Conservation (phyloP, 2,888 invertebrate species). For the Pollenia angustigena region DNA sequence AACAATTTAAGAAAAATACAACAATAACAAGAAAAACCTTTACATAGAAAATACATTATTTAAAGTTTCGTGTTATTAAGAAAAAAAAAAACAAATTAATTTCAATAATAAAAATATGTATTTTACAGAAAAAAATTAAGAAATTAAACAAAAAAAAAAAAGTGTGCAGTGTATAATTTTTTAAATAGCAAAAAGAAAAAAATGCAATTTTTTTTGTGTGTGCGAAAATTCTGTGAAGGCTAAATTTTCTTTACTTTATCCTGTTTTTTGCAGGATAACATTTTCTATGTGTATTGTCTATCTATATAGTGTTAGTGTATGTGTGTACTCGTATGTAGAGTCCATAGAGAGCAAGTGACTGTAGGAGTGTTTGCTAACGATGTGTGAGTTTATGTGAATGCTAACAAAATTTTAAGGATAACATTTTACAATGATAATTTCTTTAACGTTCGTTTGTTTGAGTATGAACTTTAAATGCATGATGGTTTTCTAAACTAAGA, state of each 20-base stretch:
- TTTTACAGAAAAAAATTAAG: background rate
- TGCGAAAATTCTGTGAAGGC: slow-evolving; percentile 64
- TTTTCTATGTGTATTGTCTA: slow-evolving; percentile 39
- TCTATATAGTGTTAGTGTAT: background rate
- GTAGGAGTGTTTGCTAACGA: background rate
- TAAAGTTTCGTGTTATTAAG: slow-evolving; percentile 13
- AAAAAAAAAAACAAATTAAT: background rate
- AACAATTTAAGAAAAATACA: slow-evolving; percentile 15
- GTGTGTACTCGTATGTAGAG: slow-evolving; percentile 12
- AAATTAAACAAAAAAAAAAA: background rate
- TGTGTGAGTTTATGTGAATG: slow-evolving; percentile 1
- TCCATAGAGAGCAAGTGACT: background rate
- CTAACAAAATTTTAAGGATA: slow-evolving; percentile 55
- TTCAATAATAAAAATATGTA: background rate
- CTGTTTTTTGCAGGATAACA: slow-evolving; percentile 60
- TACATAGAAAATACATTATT: background rate
- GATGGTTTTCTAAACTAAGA: slow-evolving; percentile 49
- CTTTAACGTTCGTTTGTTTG: slow-evolving; percentile 26
- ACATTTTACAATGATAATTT: slow-evolving; percentile 43
- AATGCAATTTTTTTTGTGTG: background rate
- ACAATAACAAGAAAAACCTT: slow-evolving; percentile 26
- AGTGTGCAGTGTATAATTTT: slow-evolving; percentile 7
- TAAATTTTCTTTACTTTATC: slow-evolving; percentile 66
- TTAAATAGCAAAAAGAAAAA: background rate
- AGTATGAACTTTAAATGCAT: slow-evolving; percentile 50